A percentile compares a stretch with the other conserved stretches of the same genome.
phyloP scores from a whole-genome alignment of 2,888 invertebrate genomes.

The Erebia epiphron region DNA sequence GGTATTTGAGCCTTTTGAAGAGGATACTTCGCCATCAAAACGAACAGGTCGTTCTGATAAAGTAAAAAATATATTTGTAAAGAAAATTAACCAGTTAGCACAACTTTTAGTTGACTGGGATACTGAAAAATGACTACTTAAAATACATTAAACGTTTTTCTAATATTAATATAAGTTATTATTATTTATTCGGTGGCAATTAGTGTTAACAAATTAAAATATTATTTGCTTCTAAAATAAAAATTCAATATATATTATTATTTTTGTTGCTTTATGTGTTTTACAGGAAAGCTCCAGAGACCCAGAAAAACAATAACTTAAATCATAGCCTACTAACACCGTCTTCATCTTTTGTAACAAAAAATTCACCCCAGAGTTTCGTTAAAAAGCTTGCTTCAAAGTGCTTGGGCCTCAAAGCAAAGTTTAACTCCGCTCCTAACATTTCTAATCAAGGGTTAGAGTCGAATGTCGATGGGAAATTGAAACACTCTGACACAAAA shows the following conservation, averaged over 20 bases:
- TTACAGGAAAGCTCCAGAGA: conserved; percentile 79
- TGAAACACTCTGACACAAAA: conserved; percentile 61
- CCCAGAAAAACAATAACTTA: conserved; percentile 76
- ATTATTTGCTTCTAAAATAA: conserved; percentile 13
- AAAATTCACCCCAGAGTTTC: conserved; percentile 74
- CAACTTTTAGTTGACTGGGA: conserved; percentile 55
- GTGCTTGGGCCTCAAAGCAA: conserved; percentile 78
- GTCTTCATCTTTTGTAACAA: conserved; percentile 74
- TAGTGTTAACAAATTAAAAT: conserved; percentile 36
- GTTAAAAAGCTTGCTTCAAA: conserved; percentile 81
- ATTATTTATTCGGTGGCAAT: conserved; percentile 49
- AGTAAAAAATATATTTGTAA: conserved; percentile 47
- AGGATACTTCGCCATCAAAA: conserved; percentile 4
- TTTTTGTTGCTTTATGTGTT: conserved; percentile 66
- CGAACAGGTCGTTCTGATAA: conserved; percentile 17
- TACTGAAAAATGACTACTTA: conserved; percentile 10
- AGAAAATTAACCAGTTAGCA: conserved; percentile 58
- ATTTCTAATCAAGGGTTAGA: conserved; percentile 69
- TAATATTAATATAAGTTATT: not conserved
- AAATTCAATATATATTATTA: conserved; percentile 46
- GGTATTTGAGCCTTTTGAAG: conserved; percentile 42
- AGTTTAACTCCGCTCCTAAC: conserved; percentile 79
- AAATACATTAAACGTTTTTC: conserved; percentile 2
- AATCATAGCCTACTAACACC: conserved; percentile 71
- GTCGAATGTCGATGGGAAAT: conserved; percentile 63